A percentile compares a stretch with the other conserved stretches of the same genome.
Conservation (phyloP, 2,113 vertebrate genomes). For the Silurus asotus region DNA sequence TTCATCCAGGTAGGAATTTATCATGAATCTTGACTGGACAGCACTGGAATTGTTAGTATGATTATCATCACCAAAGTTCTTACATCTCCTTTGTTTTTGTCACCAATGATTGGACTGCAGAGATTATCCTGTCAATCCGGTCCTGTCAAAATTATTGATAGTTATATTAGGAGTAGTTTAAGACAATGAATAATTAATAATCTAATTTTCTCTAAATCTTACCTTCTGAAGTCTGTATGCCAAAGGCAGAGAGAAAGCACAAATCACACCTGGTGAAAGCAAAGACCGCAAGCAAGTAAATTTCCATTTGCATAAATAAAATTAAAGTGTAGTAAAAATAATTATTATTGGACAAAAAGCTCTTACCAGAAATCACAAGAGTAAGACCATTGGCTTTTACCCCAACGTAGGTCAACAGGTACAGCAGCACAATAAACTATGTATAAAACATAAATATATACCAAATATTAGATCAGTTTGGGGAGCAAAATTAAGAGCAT, state of each 20-base stretch:
- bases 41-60: not conserved
- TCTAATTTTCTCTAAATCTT: conserved; percentile 12
- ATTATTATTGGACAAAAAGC: not conserved
- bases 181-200: not conserved
- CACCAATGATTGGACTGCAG: conserved; percentile 71
- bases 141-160: conserved; percentile 66
- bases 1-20: not conserved
- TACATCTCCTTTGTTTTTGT: conserved; percentile 80
- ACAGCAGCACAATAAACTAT: conserved; percentile 84
- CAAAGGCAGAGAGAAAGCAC: conserved; percentile 83
- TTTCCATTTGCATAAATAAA: not conserved
- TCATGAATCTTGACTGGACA: not conserved
- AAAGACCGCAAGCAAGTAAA: not conserved
- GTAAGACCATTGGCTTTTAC: conserved; percentile 82
- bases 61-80: conserved; percentile 56
- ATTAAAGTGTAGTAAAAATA: not conserved
- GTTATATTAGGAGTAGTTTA: not conserved
- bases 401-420: conserved; percentile 84
- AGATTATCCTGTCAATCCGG: conserved; percentile 79
- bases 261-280: conserved; percentile 76
- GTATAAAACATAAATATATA: conserved; percentile 3
- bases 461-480: too few relatives aligned
- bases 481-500: too few relatives aligned
- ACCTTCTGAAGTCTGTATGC: conserved; percentile 89
- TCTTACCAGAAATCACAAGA: conserved; percentile 83